phyloP scores from a whole-genome alignment of 2,888 invertebrate genomes.

The Ornithoptera alexandrae region DNA sequence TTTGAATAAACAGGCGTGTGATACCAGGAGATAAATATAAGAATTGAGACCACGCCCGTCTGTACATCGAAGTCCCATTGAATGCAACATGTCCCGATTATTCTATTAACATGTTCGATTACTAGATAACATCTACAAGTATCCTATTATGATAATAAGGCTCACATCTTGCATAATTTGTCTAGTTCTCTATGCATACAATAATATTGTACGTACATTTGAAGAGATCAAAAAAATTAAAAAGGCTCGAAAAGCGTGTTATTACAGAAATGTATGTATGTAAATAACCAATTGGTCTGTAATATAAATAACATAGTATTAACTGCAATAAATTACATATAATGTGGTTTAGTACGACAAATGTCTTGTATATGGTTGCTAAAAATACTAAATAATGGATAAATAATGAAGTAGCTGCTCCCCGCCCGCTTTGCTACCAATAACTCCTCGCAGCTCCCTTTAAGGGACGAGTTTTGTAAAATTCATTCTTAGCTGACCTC shows the following conservation, averaged over 20 bases:
- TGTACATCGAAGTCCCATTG: slow-evolving; percentile 36
- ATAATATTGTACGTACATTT: slow-evolving; percentile 1
- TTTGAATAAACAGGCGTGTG: slow-evolving; percentile 66
- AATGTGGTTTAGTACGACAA: no score
- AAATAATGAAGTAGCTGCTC: no score
- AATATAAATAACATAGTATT: no score
- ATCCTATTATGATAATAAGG: slow-evolving; percentile 48
- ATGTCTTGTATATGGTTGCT: no score
- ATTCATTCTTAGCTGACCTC: no score
- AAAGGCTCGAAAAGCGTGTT: no score
- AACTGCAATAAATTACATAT: no score
- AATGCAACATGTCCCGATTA: slow-evolving; percentile 50
- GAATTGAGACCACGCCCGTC: slow-evolving; percentile 43
- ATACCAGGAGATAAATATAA: slow-evolving; percentile 46
- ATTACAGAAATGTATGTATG: not conserved
- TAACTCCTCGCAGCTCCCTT: no score
- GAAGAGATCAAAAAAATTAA: not conserved
- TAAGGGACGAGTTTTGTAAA: no score
- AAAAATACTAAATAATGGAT: no score
- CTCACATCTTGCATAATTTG: slow-evolving; percentile 29
- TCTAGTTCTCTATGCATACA: slow-evolving; percentile 30
- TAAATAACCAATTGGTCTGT: no score
- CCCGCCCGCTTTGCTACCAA: no score
- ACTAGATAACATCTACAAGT: slow-evolving; percentile 50
- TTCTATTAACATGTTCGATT: slow-evolving; percentile 59